Percentiles rank a stretch among this genome's conserved stretches.
phyloP scores from a whole-genome alignment of 2,888 invertebrate genomes.

The Coleophora deauratella region DNA sequence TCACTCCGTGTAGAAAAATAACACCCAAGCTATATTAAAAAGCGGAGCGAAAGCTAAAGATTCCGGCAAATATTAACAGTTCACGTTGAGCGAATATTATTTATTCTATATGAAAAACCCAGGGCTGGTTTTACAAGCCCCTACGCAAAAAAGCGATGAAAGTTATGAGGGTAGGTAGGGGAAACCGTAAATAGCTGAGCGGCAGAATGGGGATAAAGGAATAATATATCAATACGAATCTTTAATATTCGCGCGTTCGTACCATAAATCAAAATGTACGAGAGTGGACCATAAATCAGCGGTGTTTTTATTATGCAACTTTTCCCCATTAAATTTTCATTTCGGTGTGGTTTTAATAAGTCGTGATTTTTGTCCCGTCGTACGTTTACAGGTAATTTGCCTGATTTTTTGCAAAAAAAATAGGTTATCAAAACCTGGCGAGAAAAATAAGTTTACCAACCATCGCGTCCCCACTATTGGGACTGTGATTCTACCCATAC shows the following conservation, averaged over 20 bases:
- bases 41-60: background rate
- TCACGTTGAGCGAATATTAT: slow-evolving; percentile 34
- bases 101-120: slow-evolving; percentile 46
- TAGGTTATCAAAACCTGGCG: background rate
- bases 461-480: no score
- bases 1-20: no score
- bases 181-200: slow-evolving; percentile 67
- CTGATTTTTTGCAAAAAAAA: background rate
- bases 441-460: background rate
- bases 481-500: no score
- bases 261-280: slow-evolving; percentile 69
- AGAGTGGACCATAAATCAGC: slow-evolving; percentile 58
- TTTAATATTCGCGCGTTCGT: slow-evolving; percentile 68
- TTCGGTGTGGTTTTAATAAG: slow-evolving; percentile 6
- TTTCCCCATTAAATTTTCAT: slow-evolving; percentile 30
- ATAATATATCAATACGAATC: slow-evolving; percentile 74
- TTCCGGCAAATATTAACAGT: slow-evolving; percentile 33
- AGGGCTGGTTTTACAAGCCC: slow-evolving; percentile 59
- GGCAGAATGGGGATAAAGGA: slow-evolving; percentile 70
- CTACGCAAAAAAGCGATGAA: slow-evolving; percentile 61
- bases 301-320: slow-evolving; percentile 36
- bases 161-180: slow-evolving; percentile 67
- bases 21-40: no score
- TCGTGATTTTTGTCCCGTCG: background rate
- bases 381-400: background rate